These are phyloP conservation scores for Aphrophora alni DNA, from an alignment of 2,888 invertebrate genomes.

Conservation along the genomic window DNA sequence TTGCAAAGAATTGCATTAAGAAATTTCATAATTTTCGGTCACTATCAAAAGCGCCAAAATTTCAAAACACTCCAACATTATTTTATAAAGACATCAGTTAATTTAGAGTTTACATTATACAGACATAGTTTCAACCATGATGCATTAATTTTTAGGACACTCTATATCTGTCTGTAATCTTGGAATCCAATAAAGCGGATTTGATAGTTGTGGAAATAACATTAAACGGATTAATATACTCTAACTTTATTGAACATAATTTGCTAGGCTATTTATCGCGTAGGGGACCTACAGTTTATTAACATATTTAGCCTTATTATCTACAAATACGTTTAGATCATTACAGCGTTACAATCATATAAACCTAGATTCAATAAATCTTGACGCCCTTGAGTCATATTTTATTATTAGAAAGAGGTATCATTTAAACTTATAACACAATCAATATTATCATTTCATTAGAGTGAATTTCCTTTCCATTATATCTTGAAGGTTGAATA, in stretches of 20 bases:
- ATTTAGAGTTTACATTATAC: too few relatives aligned
- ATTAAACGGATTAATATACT: neutral
- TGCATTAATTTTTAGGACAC: too few relatives aligned
- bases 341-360: slow-evolving; percentile 1
- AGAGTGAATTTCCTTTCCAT: too few relatives aligned
- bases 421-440: neutral
- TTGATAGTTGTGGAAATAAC: neutral
- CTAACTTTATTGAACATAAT: neutral
- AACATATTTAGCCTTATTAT: neutral
- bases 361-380: neutral
- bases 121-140: too few relatives aligned
- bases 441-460: neutral
- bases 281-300: neutral
- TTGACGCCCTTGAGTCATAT: neutral
- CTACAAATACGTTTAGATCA: neutral
- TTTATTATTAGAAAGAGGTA: neutral
- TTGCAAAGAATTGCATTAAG: too few relatives aligned
- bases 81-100: too few relatives aligned
- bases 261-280: too few relatives aligned
- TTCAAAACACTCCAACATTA: too few relatives aligned
- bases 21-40: too few relatives aligned
- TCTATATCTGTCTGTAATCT: neutral
- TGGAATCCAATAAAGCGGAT: neutral
- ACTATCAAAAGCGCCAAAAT: too few relatives aligned
- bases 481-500: too few relatives aligned